Base-by-base conservation (phyloP, 2,888 invertebrate species). In the Mechanitis messenoides region DNA sequence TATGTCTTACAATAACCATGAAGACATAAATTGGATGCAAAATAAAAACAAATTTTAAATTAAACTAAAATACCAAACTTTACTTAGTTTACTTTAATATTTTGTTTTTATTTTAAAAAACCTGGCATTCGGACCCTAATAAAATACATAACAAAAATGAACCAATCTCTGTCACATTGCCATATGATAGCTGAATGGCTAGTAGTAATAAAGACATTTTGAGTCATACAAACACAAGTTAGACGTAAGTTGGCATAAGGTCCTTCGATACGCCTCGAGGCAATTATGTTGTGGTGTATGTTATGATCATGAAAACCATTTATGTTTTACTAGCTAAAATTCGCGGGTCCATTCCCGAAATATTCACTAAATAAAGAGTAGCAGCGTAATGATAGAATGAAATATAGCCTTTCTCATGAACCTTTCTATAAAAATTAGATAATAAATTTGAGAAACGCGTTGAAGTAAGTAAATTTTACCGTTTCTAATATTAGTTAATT, bases 121-220 rank as follows among this genome's bases (percentile, higher is more conserved):
- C 47, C 68, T 69, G 70, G 70, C 71, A 59, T 47, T 63, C 63
- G 63, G 65, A 68, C 63, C 58, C 56, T 55, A 54, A 59, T 60
- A 58, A 20, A 20, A 20, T 60, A 60, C 60, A 60, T 47, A 58
- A 63, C 54, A 67, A 59, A 61, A 65, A 61, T 58, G 54, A 54
- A 63, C 63, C 63, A 60, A 53, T 55, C 65, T 59, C 56, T 58
- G 61, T 62, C 53, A 68, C 58, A 59, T 60, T 66, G 60, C 60
- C 60, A 69, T 69, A 72, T 74, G 72, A 68, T 69, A 67, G 68
- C 70, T 70, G 71, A 71, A 72, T 68, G 68, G 70, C 66, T 70
- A 74, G 74, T 78, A 76, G 83, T 20, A 80, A 80, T 79, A 74
- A 74, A 80, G 81, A 80, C 77, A 79, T 82, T 81, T 79, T 71